Evolutionary conservation across 2,113 vertebrate species (phyloP), one percentile per base, ranked within the genome.

Genomic region (Megaleporinus macrocephalus): DNA sequence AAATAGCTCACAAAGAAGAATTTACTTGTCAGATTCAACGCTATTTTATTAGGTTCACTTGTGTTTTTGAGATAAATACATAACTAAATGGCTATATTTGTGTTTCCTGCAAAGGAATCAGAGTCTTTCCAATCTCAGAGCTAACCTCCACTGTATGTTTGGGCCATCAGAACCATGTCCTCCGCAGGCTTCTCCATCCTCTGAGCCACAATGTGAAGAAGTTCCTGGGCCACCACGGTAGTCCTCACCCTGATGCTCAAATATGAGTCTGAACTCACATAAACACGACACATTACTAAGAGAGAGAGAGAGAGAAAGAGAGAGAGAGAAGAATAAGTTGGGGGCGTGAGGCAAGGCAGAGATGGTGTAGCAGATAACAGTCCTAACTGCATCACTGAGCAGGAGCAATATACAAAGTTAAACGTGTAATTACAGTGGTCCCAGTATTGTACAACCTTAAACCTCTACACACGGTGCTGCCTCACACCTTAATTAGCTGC

Each of bases 231-330:
- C 87, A 96, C 96, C 84, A 94, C 91, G 0, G 95, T 94, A 29
- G 94, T 93, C 87, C 95, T 96, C 10, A 95, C 95, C 90, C 96
- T 96, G 86, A 98, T 93, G 0, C 97, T 98, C 89, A 99, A 90
- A 59, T 98, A 99, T n/a, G 97, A 99, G 92, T 99, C 97, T 24
- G 95, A 91, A 0, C 95, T 98, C 90, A 98, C 91, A 22, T 99
- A 95, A 75, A 99, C 96, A 0, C 95, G 97, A 83, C 97, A 98
- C 87, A 98, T 96, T 83, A 97, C 98, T 99, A 92, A 82, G 76
- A 83, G 3, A 77, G 24, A 79, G 10, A 70, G 30, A 74, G 24
- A 71, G 22, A 76, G 26, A 65, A 61, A 15, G 26, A 59, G 63
- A 59, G 24, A 61, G 12, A 63, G 22, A 36, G 27, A 70, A 30